Conservation (phyloP, 2,888 invertebrate genomes). For the Euproctis similis region DNA sequence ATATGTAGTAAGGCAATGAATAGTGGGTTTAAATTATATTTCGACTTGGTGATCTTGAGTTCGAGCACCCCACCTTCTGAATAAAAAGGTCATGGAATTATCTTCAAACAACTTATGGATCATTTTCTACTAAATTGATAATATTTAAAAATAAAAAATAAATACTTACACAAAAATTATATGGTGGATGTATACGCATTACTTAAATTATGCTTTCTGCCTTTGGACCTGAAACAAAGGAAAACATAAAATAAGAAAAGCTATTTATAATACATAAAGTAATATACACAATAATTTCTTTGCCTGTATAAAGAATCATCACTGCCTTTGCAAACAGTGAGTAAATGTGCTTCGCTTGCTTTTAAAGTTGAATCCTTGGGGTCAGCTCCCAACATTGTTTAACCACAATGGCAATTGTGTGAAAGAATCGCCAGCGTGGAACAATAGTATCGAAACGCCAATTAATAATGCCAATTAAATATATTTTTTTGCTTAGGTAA, state of each 20-base stretch:
- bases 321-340: constrained; percentile 28
- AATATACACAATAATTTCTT: too few species aligned
- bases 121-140: too few species aligned
- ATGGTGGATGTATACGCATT: constrained; percentile 57
- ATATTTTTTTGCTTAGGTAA: too few species aligned
- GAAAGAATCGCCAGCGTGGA: constrained; percentile 54
- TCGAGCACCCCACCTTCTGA: too few species aligned
- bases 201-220: constrained; percentile 50
- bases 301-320: constrained; percentile 34
- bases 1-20: too few species aligned
- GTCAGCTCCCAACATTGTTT: constrained; percentile 72
- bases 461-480: constrained; percentile 68
- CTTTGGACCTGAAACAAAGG: constrained; percentile 55
- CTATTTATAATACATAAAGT: too few species aligned
- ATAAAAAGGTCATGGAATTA: too few species aligned
- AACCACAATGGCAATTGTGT: constrained; percentile 70
- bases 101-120: too few species aligned
- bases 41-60: too few species aligned
- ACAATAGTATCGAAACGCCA: constrained; percentile 62
- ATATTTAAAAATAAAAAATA: too few species aligned
- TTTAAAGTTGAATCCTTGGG: constrained; percentile 58
- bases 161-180: constrained; percentile 58
- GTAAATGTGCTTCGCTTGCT: constrained; percentile 30
- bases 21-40: too few species aligned
- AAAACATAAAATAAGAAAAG: constrained; percentile 8